phyloP scores from a whole-genome alignment of 2,888 invertebrate species.

The Anthrax anthrax region DNA sequence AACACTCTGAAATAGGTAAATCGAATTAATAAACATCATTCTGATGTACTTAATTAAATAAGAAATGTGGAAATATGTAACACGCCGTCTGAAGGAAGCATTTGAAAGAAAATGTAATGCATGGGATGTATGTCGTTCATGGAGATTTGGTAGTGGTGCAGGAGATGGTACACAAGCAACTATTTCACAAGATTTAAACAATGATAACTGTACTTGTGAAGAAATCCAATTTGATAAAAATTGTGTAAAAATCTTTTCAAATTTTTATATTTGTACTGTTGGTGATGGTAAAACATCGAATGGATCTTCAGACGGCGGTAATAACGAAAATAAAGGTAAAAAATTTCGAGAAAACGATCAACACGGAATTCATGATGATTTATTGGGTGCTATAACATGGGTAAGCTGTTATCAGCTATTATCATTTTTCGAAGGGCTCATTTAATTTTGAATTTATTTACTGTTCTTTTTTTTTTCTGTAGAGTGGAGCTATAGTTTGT shows the following conservation, averaged over 20 bases:
- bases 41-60: background rate
- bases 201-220: background rate
- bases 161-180: background rate
- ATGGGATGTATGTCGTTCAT: constrained; percentile 37
- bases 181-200: background rate
- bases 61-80: constrained; percentile 42
- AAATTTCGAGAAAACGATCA: background rate
- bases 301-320: background rate
- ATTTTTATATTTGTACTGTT: background rate
- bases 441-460: background rate
- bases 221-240: background rate
- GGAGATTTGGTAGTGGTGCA: constrained; percentile 16
- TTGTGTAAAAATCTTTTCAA: background rate
- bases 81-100: constrained; percentile 38
- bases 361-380: background rate
- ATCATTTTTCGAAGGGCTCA: too few species aligned
- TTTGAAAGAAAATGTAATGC: constrained; percentile 38
- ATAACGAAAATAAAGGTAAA: background rate
- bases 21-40: background rate
- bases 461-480: constrained; percentile 15
- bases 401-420: too few species aligned
- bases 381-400: constrained; percentile 32
- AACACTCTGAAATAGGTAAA: too few species aligned
- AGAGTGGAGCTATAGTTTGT: constrained; percentile 46
- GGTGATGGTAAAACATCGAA: constrained; percentile 2